Evolutionary conservation across 2,888 invertebrate genomes (phyloP), one percentile per base, ranked within the genome.

Genomic region (Troides aeacus): DNA sequence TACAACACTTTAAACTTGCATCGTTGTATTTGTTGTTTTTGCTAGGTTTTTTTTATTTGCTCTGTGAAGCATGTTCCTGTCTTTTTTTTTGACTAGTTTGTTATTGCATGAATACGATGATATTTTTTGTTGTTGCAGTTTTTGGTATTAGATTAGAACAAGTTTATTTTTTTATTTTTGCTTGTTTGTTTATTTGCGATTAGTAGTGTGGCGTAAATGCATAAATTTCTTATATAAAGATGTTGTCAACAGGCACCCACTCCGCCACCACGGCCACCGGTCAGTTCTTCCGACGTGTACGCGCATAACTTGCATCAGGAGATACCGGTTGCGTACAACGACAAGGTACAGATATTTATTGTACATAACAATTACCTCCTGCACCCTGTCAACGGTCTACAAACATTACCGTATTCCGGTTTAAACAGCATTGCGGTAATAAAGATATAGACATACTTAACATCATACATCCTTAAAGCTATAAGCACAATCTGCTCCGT

Each of bases 281-380:
- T 93, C 56, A 87, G 92, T 0, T 81, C 86, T 1, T 78, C 84
- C 12, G 90, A 93, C 71, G 83, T 88, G 66, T 92, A 93, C 39
- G 79, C 91, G 68, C 89, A 92, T 64, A 84, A 88, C 71, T 87
- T 93, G 64, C 93, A 94, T 1, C 86, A 87, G 70, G 91, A 91
- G 94, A 96, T 97, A 81, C 97, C 98, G 0, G 95, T 97, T 23
- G 97, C 98, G 4, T 99, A 99, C 87, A 98, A 98, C 84, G 99
- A 99, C 81, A 97, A 97, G 94, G 94, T 94, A 75, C 50, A 4
- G 12, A 50, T 39, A 39, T 39, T 10, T 10, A 39, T 39, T 39
- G 39, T 8, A 39, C 1, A 39, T 10, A 39, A 7, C 10, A 39
- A 8, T 39, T 39, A 39, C 39, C 10, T 39, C 2, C 23, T 15